phyloP scores from a whole-genome alignment of 2,113 vertebrate species.

The Rhabdornis inornatus region DNA sequence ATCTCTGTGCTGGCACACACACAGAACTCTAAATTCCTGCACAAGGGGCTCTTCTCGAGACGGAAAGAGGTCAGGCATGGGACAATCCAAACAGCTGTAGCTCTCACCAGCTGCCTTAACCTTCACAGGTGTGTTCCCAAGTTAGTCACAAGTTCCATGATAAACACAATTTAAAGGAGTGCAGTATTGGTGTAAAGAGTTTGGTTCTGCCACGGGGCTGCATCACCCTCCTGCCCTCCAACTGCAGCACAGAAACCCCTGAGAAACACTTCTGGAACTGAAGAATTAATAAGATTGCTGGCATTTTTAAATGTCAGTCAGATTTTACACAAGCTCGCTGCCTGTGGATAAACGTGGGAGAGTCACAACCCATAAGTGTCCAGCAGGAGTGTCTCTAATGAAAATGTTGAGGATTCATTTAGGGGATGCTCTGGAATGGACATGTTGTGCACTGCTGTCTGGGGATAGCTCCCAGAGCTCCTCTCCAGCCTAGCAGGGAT shows the following conservation, averaged over 20 bases:
- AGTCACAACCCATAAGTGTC: neutral
- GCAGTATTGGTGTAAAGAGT: neutral
- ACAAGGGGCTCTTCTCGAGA: neutral
- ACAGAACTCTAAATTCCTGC: neutral
- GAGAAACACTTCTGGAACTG: slow-evolving; percentile 5
- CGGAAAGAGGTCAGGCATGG: neutral
- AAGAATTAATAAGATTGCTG: slow-evolving; percentile 48
- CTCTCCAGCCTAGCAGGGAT: neutral
- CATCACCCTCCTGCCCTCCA: neutral
- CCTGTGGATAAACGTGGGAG: neutral
- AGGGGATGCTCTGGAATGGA: neutral
- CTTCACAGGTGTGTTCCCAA: neutral
- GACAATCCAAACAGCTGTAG: neutral
- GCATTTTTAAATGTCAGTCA: slow-evolving; percentile 59
- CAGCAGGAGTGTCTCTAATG: slow-evolving; percentile 19
- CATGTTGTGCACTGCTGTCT: neutral
- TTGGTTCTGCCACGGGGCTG: neutral
- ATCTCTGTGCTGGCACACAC: neutral
- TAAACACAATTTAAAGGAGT: neutral
- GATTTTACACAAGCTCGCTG: slow-evolving; percentile 14
- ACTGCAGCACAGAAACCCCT: neutral
- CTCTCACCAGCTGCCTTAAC: neutral
- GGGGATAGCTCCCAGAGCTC: neutral
- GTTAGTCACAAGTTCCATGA: neutral
- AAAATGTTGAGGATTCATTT: slow-evolving; percentile 31